phyloP scores from a whole-genome alignment of 2,113 vertebrate genomes.

The Hyla sarda region DNA sequence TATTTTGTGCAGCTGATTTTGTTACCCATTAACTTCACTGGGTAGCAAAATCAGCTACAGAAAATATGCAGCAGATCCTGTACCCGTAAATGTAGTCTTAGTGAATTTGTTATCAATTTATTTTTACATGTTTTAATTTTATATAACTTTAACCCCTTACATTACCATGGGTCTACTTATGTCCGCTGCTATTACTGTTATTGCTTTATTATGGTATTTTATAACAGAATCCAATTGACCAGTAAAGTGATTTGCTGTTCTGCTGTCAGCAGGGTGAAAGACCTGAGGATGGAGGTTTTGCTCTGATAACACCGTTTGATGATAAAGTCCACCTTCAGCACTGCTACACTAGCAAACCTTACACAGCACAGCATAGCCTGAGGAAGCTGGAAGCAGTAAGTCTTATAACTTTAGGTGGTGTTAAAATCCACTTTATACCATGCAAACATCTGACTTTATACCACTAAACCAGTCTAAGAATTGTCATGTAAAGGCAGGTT shows the following conservation, averaged over 20 bases:
- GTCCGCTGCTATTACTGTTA: not conserved
- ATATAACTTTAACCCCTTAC: not conserved
- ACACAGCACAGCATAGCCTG: slow-evolving; percentile 52
- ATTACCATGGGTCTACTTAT: not conserved
- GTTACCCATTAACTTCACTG: too few species aligned
- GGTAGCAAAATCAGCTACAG: too few species aligned
- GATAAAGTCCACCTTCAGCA: slow-evolving; percentile 73
- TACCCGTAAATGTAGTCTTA: too few species aligned
- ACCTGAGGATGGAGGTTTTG: slow-evolving; percentile 35
- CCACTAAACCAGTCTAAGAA: not conserved
- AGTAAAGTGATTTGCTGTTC: slow-evolving; percentile 34
- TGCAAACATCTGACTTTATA: not conserved
- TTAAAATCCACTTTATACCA: not conserved
- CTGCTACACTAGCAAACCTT: slow-evolving; percentile 64
- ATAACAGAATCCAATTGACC: not conserved
- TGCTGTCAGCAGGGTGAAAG: slow-evolving; percentile 58
- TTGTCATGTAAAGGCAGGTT: not conserved
- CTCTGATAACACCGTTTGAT: slow-evolving; percentile 65
- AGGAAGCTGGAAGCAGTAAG: slow-evolving; percentile 77
- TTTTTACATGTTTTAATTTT: not conserved
- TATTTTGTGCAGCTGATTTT: too few species aligned
- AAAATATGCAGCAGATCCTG: too few species aligned
- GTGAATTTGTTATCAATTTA: not conserved
- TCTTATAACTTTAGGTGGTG: slow-evolving; percentile 44
- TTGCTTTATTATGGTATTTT: slow-evolving; percentile 1